These are phyloP conservation scores for Chrysomallon squamiferum DNA, from an alignment of 1,140 invertebrate genomes.

Conservation along the genomic window DNA sequence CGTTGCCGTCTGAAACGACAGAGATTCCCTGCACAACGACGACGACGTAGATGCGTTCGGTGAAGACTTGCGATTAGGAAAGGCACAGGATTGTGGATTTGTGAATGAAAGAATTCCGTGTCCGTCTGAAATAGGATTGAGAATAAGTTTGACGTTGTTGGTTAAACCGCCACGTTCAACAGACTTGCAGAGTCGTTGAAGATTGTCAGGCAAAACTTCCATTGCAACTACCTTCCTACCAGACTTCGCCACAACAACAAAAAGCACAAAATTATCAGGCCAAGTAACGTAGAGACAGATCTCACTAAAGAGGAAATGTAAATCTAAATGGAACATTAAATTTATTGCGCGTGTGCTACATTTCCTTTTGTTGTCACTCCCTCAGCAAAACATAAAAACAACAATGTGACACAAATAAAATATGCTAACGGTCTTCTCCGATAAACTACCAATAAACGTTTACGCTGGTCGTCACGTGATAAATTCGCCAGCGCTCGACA, in stretches of 20 bases:
- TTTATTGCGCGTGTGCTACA: no score
- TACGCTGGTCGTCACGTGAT: no score
- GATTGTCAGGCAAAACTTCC: slow-evolving; percentile 35
- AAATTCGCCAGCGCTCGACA: no score
- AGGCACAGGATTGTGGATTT: slow-evolving; percentile 40
- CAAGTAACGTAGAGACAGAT: no score
- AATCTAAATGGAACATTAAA: no score
- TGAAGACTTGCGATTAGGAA: not conserved
- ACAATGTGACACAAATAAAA: no score
- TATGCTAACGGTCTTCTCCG: no score
- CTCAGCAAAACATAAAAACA: no score
- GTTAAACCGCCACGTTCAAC: slow-evolving; percentile 19
- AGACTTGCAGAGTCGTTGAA: slow-evolving; percentile 35
- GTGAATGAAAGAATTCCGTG: slow-evolving; percentile 24
- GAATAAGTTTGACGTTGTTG: slow-evolving; percentile 30
- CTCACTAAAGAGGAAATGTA: no score
- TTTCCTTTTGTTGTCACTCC: no score
- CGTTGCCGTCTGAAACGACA: not conserved
- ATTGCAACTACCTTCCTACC: slow-evolving; percentile 42
- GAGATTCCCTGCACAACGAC: not conserved
- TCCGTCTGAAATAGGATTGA: slow-evolving; percentile 37
- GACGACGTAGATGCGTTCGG: not conserved
- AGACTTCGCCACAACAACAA: slow-evolving; percentile 37
- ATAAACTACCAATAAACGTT: no score
- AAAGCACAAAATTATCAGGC: no score